Evolutionary conservation across 1,140 invertebrate genomes (phyloP).

Genomic region (Drosophila yakuba): DNA sequence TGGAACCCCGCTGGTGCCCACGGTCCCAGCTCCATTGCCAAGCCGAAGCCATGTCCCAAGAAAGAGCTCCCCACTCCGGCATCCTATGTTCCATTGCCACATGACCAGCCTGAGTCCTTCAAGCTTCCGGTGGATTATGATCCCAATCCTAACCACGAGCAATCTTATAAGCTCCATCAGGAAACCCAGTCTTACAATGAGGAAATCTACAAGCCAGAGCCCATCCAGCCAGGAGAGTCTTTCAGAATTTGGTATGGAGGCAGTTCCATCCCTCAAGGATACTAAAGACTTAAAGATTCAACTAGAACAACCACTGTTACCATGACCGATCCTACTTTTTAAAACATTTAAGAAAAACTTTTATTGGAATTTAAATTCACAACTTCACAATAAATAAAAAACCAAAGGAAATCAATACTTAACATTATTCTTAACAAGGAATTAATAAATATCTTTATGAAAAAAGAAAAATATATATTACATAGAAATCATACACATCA

Average conservation of each 20-base stretch:
- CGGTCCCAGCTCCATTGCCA: not conserved
- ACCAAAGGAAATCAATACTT: not conserved
- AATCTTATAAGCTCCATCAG: not conserved
- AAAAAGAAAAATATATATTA: too few species aligned
- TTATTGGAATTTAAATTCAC: not conserved
- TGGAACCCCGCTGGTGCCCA: conserved; percentile 5
- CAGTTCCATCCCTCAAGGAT: conserved; percentile 14
- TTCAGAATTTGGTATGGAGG: conserved; percentile 41
- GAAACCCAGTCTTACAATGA: not conserved
- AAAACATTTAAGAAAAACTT: not conserved
- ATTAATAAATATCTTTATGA: too few species aligned
- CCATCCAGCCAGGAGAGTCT: conserved; percentile 19
- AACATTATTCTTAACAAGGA: not conserved
- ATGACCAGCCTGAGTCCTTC: not conserved
- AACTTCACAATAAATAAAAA: not conserved
- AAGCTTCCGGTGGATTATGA: not conserved
- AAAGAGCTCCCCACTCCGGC: not conserved
- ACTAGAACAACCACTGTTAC: not conserved
- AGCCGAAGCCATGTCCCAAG: conserved; percentile 12
- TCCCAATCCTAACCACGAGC: not conserved
- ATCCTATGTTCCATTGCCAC: not conserved
- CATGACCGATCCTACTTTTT: not conserved
- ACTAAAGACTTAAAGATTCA: not conserved
- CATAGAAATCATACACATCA: too few species aligned
- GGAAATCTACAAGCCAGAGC: not conserved